These are phyloP conservation scores for Ctenicera cuprea DNA, from an alignment of 2,888 invertebrate species.

Conservation along the genomic window DNA sequence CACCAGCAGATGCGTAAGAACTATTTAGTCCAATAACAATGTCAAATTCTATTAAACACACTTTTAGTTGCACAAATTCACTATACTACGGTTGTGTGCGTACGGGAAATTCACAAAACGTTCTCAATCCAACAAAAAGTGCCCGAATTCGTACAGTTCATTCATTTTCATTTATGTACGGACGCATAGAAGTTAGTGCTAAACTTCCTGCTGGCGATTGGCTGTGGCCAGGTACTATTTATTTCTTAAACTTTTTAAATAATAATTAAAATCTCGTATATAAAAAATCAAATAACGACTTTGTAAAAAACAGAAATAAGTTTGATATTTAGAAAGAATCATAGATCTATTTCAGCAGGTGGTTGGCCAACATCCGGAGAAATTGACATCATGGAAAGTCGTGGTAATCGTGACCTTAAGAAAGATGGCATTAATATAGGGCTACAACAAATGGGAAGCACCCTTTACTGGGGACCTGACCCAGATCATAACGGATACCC, in stretches of 20 bases:
- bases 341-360: too few species aligned
- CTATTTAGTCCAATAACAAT: not conserved
- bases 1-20: conserved; percentile 77
- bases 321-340: too few species aligned
- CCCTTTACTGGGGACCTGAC: conserved; percentile 82
- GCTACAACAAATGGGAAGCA: conserved; percentile 76
- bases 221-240: conserved; percentile 76
- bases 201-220: conserved; percentile 84
- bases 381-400: conserved; percentile 81
- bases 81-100: conserved; percentile 78
- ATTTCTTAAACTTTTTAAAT: too few species aligned
- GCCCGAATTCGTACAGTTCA: conserved; percentile 79
- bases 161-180: conserved; percentile 81
- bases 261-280: too few species aligned
- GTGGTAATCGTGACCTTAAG: conserved; percentile 76
- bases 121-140: conserved; percentile 81
- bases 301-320: conserved; percentile 71
- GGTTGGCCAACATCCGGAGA: conserved; percentile 84
- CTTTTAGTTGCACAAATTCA: conserved; percentile 76
- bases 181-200: conserved; percentile 79
- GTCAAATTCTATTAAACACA: too few species aligned
- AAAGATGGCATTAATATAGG: conserved; percentile 76
- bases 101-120: conserved; percentile 72
- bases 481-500: conserved; percentile 74
- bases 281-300: too few species aligned